Evolutionary conservation across 2,797 vertebrate genomes (phyloP).

Genomic region (Erethizon dorsatum): DNA sequence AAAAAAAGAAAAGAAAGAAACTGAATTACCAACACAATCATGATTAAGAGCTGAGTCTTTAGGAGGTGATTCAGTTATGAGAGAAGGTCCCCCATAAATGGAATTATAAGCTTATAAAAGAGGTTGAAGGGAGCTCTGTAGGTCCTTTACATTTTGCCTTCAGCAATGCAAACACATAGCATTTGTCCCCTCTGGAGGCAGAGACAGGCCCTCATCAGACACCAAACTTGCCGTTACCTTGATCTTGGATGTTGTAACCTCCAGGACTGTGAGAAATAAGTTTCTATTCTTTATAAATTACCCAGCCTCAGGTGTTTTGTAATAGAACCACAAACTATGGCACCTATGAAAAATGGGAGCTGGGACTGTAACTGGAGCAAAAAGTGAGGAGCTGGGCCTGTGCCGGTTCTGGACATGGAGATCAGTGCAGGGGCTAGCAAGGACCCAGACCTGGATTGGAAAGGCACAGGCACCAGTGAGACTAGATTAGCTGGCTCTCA

Average conservation of each 20-base stretch:
- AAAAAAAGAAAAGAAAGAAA: neutral
- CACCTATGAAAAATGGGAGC: neutral
- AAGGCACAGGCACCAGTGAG: neutral
- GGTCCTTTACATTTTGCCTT: neutral
- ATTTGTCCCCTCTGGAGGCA: neutral
- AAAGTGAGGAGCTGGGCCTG: neutral
- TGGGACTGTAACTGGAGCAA: neutral
- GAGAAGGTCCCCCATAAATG: neutral
- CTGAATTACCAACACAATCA: neutral
- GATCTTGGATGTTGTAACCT: neutral
- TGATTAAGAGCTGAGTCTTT: neutral
- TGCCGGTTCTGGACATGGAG: neutral
- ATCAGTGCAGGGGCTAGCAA: neutral
- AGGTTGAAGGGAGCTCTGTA: neutral
- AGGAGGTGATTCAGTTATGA: neutral
- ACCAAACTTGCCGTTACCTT: neutral
- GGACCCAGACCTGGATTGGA: neutral
- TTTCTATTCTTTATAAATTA: neutral
- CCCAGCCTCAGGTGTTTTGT: neutral
- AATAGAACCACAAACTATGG: neutral
- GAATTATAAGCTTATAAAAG: neutral
- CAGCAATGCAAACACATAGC: neutral
- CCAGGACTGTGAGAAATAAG: neutral
- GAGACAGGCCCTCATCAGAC: neutral
- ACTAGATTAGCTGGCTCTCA: neutral